Evolutionary conservation across 2,113 vertebrate genomes (phyloP), one percentile per base, ranked within the genome.

Genomic region (Saimiri boliviensis): DNA sequence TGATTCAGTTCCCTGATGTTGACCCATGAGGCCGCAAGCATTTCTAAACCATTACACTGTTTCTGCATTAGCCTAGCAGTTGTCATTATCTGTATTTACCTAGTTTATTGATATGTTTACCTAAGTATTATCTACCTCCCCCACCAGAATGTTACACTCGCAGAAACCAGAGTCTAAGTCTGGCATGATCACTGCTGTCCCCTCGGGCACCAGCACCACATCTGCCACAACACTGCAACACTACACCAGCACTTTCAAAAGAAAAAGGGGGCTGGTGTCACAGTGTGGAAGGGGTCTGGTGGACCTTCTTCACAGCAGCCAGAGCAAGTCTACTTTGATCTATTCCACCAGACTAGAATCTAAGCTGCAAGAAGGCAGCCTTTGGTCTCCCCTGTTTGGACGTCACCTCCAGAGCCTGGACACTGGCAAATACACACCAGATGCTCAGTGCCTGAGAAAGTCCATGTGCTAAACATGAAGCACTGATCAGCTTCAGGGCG

Each of bases 361-460:
- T 8, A 25, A 37, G n/a, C 40, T 37, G 20, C 37, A 56, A 3
- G 12, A 95, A 85, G 85, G 84, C 27, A 30, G 58, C 9, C 7
- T 3, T 45, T 74, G 16, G 27, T 37, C 13, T 17, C 37, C 19
- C 23, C 49, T 2, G 7, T 88, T 60, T 49, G 2, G 30, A 84
- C 8, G 52, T 45, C 7, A n/a, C 23, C 47, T 42, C 25, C 37
- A 79, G 42, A 56, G 25, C 13, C 68, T 32, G 23, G 45, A 37
- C 2, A 10, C 0, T 7, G 56, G 17, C 11, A 56, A 71, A 58
- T 8, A 19, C 30, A 42, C 0, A 0, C 5, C 6, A 4, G 32
- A 86, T 13, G 4, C 8, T 37, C 60, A 6, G 60, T 6, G 80
- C 30, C 89, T 10, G 47, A 86, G 47, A 89, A 93, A 96, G 21